phyloP scores from a whole-genome alignment of 2,888 invertebrate genomes.

The Cosmia pyralina region DNA sequence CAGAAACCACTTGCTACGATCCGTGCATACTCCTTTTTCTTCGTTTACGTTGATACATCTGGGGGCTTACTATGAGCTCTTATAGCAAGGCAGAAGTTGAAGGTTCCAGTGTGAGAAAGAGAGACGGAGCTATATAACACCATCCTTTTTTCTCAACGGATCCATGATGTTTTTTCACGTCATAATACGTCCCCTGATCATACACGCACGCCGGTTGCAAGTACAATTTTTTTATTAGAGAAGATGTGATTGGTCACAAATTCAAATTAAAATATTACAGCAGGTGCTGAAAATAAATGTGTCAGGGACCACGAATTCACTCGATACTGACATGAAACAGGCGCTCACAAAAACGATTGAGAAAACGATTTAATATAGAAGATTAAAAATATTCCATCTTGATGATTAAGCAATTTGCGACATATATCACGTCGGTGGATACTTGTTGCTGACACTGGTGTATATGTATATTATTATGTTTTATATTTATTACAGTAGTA shows the following conservation, averaged over 20 bases:
- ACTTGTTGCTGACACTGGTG: neutral
- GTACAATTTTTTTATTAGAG: no score
- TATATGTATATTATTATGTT: neutral
- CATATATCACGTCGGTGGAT: constrained; percentile 58
- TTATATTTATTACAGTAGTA: neutral
- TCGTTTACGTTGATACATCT: no score
- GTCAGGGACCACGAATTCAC: constrained; percentile 49
- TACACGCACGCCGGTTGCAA: no score
- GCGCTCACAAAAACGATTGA: constrained; percentile 66
- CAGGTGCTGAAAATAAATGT: constrained; percentile 41
- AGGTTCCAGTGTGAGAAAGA: no score
- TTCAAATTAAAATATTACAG: constrained; percentile 12
- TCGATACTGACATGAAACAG: constrained; percentile 66
- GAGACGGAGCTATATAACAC: no score
- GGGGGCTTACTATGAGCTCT: no score
- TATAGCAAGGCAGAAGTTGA: no score
- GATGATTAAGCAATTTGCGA: constrained; percentile 67
- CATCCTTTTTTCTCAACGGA: no score
- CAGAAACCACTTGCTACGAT: no score
- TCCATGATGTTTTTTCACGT: no score
- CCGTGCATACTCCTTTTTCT: no score
- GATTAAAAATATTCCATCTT: constrained; percentile 68
- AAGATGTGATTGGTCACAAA: neutral
- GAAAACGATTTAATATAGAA: constrained; percentile 69
- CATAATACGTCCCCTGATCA: no score